Evolutionary conservation across 2,888 invertebrate species (phyloP).

Genomic region (Cephus sareptanus): DNA sequence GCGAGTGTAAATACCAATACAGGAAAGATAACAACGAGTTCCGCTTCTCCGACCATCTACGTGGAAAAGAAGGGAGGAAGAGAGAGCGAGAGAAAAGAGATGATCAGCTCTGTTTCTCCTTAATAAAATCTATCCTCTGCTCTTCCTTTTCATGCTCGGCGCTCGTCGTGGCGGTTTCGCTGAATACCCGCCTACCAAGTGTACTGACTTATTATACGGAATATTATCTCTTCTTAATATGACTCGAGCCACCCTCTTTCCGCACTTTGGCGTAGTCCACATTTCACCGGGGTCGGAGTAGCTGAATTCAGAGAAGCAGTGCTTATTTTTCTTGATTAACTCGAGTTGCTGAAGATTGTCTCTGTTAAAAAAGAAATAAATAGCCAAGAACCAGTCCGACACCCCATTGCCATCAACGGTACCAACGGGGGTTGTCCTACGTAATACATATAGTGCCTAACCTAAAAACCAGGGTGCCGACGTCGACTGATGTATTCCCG

Average conservation of each 20-base stretch:
- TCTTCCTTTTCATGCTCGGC: not conserved
- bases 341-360: conserved; percentile 27
- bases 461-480: not conserved
- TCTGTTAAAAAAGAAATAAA: conserved; percentile 14
- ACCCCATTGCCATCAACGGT: not conserved
- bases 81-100: conserved; percentile 9
- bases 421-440: not conserved
- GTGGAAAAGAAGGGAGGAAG: not conserved
- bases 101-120: not conserved
- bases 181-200: conserved; percentile 9
- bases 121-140: not conserved
- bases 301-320: conserved; percentile 17
- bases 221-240: conserved; percentile 37
- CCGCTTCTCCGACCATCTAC: not conserved
- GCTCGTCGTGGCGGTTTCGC: not conserved
- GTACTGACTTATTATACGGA: conserved; percentile 35
- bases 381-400: not conserved
- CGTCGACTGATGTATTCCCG: not conserved
- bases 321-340: conserved; percentile 43
- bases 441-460: not conserved
- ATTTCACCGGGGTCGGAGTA: not conserved
- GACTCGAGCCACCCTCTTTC: conserved; percentile 11
- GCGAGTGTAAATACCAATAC: conserved; percentile 38
- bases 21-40: conserved; percentile 24
- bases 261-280: conserved; percentile 13